These are phyloP conservation scores for Penaeus indicus DNA, from an alignment of 1,140 invertebrate genomes.

Conservation along the genomic window DNA sequence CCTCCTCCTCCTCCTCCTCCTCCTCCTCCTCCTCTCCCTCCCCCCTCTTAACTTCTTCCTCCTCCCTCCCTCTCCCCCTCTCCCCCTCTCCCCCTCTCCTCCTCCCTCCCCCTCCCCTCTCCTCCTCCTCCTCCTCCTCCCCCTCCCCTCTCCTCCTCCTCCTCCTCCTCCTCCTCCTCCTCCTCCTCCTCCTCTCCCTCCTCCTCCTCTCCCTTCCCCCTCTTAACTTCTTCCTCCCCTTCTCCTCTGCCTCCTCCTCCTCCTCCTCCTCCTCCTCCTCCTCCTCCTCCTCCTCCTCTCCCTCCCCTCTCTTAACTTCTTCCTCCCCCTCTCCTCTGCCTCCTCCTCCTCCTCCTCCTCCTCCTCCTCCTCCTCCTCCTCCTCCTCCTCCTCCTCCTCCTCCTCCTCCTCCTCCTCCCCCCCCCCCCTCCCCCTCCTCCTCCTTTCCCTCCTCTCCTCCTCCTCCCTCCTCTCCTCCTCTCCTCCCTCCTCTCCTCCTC, in stretches of 20 bases:
- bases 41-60: too few species aligned
- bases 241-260: background rate
- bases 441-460: too few species aligned
- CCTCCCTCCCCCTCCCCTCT: background rate
- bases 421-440: background rate
- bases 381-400: background rate
- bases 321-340: background rate
- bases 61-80: too few species aligned
- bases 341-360: background rate
- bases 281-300: too few species aligned
- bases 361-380: background rate
- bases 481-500: too few species aligned
- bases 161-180: background rate
- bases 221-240: background rate
- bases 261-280: too few species aligned
- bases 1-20: too few species aligned
- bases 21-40: too few species aligned
- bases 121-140: background rate
- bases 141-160: background rate
- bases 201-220: background rate
- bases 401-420: background rate
- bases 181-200: background rate
- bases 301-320: too few species aligned
- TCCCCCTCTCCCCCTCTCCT: too few species aligned
- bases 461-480: too few species aligned